Evolutionary conservation across 2,888 invertebrate species (phyloP), one percentile per base, ranked within the genome.

Genomic region (Gryllus longicercus): DNA sequence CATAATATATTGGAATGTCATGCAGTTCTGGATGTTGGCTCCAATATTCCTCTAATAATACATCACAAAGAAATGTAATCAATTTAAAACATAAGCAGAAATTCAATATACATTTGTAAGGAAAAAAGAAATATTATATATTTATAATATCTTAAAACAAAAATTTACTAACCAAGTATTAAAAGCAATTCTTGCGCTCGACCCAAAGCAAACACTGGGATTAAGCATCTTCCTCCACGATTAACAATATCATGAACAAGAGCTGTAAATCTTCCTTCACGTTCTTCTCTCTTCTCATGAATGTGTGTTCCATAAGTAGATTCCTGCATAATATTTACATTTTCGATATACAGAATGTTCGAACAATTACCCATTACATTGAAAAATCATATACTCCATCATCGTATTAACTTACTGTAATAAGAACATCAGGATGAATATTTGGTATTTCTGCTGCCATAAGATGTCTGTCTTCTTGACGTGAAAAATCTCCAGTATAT

Each of bases 361-460:
- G 78, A 79, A 11, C 51, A 79, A 23, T 79, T 23, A 74, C 18
- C 63, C 82, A 84, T 84, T 78, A 75, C 18, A 76, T 21, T 11
- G 12, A 12, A 23, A n/a, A 23, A 23, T 16, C n/a, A 76, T 25
- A 14, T 38, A 76, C 76, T 76, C 10, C 11, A 76, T 16, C n/a
- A 76, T 21, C 16, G 1, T 5, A 51, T 77, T 14, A 16, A 86
- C 89, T 88, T 86, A 94, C 94, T 0, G 96, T 98, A 79, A 99
- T 99, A 11, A 99, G 90, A 1, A 99, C 96, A 88, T 99, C 99
- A 0, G 99, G 99, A 84, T 94, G 94, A 80, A 97, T 93, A 23
- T 94, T 95, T 0, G 99, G 99, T 85, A 99, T 96, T 89, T 99
- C 99, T 0, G 99, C 99, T 1, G 99, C 97, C 97, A 99, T 99